Percentiles rank a stretch among this genome's conserved stretches.
Conservation (phyloP, 2,113 vertebrate species). For the Paramormyrops kingsleyae region DNA sequence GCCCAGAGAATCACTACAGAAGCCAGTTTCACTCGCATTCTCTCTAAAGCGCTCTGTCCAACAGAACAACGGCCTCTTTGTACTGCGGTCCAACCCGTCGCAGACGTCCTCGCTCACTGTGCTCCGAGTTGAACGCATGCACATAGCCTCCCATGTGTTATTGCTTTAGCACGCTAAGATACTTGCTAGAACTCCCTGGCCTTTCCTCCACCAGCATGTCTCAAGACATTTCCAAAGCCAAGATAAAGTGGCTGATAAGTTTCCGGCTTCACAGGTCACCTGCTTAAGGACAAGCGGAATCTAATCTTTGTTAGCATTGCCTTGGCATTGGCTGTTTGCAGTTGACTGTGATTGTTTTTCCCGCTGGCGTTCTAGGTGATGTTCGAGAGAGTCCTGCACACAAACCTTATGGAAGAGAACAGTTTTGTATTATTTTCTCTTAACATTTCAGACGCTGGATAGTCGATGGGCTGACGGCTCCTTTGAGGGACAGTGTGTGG, state of each 20-base stretch:
- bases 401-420: neutral
- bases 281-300: neutral
- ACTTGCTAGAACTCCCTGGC: neutral
- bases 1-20: conserved; percentile 28
- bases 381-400: neutral
- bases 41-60: conserved; percentile 19
- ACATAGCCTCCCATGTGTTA: conserved; percentile 18
- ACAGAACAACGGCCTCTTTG: conserved; percentile 49
- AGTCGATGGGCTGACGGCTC: neutral
- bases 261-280: neutral
- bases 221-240: neutral
- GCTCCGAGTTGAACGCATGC: conserved; percentile 19
- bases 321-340: neutral
- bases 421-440: neutral
- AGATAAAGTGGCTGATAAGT: neutral
- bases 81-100: conserved; percentile 27
- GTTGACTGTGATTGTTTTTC: neutral
- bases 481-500: neutral
- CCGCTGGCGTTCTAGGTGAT: too few species aligned
- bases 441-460: neutral
- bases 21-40: conserved; percentile 29
- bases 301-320: neutral
- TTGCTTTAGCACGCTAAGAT: conserved; percentile 17
- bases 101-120: conserved; percentile 24
- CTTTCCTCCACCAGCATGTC: conserved; percentile 5